phyloP scores from a whole-genome alignment of 2,888 invertebrate genomes.

The Phymatocera aterrima region DNA sequence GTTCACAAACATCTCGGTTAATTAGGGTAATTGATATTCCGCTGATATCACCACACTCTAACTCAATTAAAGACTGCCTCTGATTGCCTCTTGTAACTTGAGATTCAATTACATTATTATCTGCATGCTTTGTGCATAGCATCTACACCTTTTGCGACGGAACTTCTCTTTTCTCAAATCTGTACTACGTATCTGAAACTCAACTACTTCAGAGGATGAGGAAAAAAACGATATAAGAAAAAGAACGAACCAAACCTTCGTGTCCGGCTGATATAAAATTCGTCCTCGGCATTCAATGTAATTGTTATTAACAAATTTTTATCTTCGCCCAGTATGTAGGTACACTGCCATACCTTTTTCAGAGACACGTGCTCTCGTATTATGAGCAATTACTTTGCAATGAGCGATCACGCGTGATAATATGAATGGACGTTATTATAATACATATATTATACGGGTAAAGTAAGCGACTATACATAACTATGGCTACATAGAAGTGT shows the following conservation, averaged over 20 bases:
- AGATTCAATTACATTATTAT: constrained; percentile 38
- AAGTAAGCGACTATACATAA: not conserved
- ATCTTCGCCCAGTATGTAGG: not conserved
- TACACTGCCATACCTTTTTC: no score
- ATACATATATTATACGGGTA: not conserved
- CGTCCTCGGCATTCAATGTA: no score
- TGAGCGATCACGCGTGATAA: constrained; percentile 19
- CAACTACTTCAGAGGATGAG: no score
- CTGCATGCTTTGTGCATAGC: constrained; percentile 43
- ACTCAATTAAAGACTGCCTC: constrained; percentile 70
- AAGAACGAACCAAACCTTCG: no score
- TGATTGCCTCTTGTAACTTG: constrained; percentile 63
- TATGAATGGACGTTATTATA: constrained; percentile 3
- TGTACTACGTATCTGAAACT: no score
- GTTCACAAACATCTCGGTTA: constrained; percentile 68
- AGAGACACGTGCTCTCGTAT: not conserved
- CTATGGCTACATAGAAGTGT: not conserved
- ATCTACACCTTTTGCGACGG: not conserved
- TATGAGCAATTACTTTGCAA: not conserved
- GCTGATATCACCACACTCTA: constrained; percentile 72
- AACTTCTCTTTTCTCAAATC: not conserved
- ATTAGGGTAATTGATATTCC: constrained; percentile 75
- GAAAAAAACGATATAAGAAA: no score
- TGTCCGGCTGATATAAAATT: no score
- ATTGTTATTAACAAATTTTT: not conserved